These are phyloP conservation scores for Hyles lineata DNA, from an alignment of 2,888 invertebrate species.

Conservation along the genomic window DNA sequence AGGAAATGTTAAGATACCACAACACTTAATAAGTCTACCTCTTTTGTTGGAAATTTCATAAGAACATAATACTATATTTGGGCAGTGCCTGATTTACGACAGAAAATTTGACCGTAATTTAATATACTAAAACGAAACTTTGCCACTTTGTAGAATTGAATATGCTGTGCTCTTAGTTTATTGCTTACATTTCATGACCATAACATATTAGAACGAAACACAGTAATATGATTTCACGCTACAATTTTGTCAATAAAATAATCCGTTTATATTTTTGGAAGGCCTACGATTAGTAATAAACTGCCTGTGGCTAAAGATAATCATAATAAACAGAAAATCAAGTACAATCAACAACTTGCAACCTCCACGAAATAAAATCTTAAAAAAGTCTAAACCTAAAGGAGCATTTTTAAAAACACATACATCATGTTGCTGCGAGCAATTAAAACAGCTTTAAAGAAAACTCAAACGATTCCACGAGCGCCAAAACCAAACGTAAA, in stretches of 20 bases:
- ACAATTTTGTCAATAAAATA: background rate
- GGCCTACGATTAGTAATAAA: too few relatives aligned
- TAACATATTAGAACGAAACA: background rate
- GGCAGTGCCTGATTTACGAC: too few relatives aligned
- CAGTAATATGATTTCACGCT: background rate
- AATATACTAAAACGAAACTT: background rate
- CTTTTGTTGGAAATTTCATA: too few relatives aligned
- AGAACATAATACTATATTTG: too few relatives aligned
- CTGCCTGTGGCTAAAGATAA: too few relatives aligned
- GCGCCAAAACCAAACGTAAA: background rate
- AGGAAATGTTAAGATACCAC: too few relatives aligned
- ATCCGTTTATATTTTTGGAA: background rate
- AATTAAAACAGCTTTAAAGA: background rate
- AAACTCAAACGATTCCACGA: background rate
- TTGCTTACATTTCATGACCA: background rate
- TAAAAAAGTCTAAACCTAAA: too few relatives aligned
- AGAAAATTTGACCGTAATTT: background rate
- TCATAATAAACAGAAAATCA: too few relatives aligned
- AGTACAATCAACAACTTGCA: too few relatives aligned
- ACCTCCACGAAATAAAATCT: too few relatives aligned
- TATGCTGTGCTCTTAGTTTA: constrained; percentile 1
- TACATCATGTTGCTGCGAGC: background rate
- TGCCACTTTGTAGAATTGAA: background rate
- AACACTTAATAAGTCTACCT: too few relatives aligned
- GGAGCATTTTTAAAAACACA: too few relatives aligned